Conservation (phyloP, 2,888 invertebrate genomes). For the Sturmia bella region DNA sequence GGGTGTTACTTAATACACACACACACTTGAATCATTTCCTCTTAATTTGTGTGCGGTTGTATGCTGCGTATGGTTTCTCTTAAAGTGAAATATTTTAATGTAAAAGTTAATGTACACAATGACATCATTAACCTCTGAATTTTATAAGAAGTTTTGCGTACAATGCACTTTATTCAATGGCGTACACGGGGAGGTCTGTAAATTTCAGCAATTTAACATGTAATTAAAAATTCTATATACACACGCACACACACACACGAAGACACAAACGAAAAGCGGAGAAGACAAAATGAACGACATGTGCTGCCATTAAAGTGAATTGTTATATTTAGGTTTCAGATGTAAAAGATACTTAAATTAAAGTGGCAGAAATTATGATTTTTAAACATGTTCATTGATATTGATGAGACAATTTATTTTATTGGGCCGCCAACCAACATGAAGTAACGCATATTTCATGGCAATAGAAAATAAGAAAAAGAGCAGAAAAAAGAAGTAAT, state of each 20-base stretch:
- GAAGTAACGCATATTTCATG: no score
- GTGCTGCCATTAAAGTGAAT: neutral
- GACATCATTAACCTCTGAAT: slow-evolving; percentile 30
- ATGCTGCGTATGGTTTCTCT: slow-evolving; percentile 9
- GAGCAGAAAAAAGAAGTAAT: no score
- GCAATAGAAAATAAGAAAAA: no score
- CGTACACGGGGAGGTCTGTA: neutral
- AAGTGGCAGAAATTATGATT: no score
- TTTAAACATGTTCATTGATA: no score
- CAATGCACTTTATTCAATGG: slow-evolving; percentile 20
- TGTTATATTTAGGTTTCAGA: neutral
- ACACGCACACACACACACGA: neutral
- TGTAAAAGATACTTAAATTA: no score
- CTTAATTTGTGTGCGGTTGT: neutral
- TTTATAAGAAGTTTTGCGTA: slow-evolving; percentile 9
- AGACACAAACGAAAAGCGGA: neutral
- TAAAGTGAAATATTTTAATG: slow-evolving; percentile 7
- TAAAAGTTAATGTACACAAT: slow-evolving; percentile 34
- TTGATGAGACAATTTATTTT: no score
- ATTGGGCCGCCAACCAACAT: no score
- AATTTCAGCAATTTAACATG: neutral
- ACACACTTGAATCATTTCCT: neutral
- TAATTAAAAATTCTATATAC: neutral
- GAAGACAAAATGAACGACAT: neutral
- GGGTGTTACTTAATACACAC: neutral